A percentile compares a stretch with the other conserved stretches of the same genome.
phyloP scores from a whole-genome alignment of 1,140 invertebrate genomes.

The Papilio helenus region DNA sequence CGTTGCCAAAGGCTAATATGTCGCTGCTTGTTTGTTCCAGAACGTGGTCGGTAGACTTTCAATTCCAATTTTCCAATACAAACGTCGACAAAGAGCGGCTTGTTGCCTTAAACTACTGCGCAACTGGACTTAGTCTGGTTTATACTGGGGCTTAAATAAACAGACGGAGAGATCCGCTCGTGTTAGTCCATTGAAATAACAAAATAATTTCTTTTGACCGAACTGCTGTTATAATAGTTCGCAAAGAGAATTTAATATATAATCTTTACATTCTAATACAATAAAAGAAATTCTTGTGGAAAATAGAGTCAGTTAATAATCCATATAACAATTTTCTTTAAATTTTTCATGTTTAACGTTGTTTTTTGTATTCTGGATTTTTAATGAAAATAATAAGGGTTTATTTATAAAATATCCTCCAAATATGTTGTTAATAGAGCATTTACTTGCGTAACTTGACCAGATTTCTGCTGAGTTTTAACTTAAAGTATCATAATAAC shows the following conservation, averaged over 20 bases:
- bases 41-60: slow-evolving; percentile 55
- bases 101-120: slow-evolving; percentile 52
- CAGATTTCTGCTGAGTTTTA: slow-evolving; percentile 9
- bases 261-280: no score
- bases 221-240: neutral
- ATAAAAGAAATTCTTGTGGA: no score
- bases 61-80: slow-evolving; percentile 62
- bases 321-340: neutral
- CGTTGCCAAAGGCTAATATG: slow-evolving; percentile 41
- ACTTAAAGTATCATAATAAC: slow-evolving; percentile 19
- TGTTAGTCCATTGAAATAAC: neutral
- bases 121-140: slow-evolving; percentile 57
- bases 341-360: neutral
- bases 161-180: neutral
- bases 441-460: neutral
- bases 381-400: no score
- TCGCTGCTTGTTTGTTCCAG: slow-evolving; percentile 53
- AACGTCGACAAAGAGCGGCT: slow-evolving; percentile 40
- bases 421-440: neutral
- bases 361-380: no score
- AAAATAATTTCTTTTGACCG: neutral
- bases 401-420: neutral
- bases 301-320: no score
- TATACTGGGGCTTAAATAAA: slow-evolving; percentile 22
- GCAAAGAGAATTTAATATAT: neutral